Conservation (phyloP, 1,140 invertebrate species). For the Saccostrea glomerata region DNA sequence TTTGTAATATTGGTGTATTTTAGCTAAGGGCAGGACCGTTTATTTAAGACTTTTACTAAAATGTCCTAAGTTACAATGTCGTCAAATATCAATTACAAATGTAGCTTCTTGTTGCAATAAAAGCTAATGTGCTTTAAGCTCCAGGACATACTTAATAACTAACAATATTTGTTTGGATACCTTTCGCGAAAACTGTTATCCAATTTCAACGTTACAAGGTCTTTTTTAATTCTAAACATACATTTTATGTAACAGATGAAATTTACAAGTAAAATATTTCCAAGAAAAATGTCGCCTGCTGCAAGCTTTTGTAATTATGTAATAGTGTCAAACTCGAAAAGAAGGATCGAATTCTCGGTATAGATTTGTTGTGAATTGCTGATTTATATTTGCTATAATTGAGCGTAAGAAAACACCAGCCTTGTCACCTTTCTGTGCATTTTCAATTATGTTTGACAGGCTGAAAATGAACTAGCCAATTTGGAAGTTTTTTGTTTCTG, state of each 20-base stretch:
- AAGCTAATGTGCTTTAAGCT: neutral
- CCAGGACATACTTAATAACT: neutral
- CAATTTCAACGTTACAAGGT: neutral
- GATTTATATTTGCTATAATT: conserved; percentile 33
- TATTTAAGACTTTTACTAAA: neutral
- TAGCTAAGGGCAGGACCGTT: conserved; percentile 5
- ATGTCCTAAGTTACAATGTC: neutral
- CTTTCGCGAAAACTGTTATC: neutral
- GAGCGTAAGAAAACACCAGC: conserved; percentile 28
- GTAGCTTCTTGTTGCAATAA: neutral
- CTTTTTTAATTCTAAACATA: neutral
- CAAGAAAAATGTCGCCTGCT: conserved; percentile 9
- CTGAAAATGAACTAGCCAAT: conserved; percentile 16
- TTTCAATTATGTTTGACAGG: conserved; percentile 25
- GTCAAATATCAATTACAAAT: neutral
- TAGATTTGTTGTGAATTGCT: conserved; percentile 3
- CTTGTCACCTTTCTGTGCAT: neutral
- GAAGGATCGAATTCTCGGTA: conserved; percentile 5
- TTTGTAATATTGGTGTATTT: conserved; percentile 13
- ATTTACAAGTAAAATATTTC: conserved; percentile 24
- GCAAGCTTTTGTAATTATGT: conserved; percentile 12
- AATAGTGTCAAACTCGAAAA: neutral
- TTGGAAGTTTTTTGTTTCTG: conserved; percentile 21
- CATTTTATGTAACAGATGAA: conserved; percentile 23
- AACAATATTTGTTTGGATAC: neutral